Evolutionary conservation across 92 coral and sea anemone species (phyloP).

Genomic region (Micromussa lordhowensis): DNA sequence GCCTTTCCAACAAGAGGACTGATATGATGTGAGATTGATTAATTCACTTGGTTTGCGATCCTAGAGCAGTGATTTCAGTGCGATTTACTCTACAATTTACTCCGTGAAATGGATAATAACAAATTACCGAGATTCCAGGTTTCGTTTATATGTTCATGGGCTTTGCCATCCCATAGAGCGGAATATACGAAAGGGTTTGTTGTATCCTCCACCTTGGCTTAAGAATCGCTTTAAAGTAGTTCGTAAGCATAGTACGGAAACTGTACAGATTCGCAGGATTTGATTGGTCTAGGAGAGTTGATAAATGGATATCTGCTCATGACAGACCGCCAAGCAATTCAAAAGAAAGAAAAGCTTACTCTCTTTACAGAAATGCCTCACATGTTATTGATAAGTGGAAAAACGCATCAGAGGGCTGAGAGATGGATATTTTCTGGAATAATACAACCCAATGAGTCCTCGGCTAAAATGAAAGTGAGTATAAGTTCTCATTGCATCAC

Average conservation of each 20-base stretch:
- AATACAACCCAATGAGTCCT: too few species aligned
- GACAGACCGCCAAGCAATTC: background rate
- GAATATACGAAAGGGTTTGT: conserved; percentile 26
- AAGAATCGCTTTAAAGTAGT: conserved; percentile 41
- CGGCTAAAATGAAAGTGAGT: too few species aligned
- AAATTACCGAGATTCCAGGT: background rate
- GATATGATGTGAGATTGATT: conserved; percentile 37
- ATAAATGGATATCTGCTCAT: conserved; percentile 8
- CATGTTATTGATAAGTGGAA: conserved; percentile 12
- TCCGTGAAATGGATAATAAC: conserved; percentile 31
- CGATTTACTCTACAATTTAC: conserved; percentile 38
- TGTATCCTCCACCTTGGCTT: conserved; percentile 45
- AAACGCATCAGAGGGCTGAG: conserved; percentile 7
- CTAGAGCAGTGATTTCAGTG: conserved; percentile 66
- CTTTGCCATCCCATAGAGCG: conserved; percentile 4
- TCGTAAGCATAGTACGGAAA: conserved; percentile 37
- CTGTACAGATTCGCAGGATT: conserved; percentile 47
- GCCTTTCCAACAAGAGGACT: conserved; percentile 7
- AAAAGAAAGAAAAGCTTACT: background rate
- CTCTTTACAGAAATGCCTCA: conserved; percentile 7
- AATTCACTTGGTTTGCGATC: conserved; percentile 59
- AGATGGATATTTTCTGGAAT: too few species aligned
- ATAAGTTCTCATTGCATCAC: too few species aligned
- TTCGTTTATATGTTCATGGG: background rate
- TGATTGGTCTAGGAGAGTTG: conserved; percentile 19